Evolutionary conservation across 2,888 invertebrate species (phyloP).

Genomic region (Ferdinandea cuprea): DNA sequence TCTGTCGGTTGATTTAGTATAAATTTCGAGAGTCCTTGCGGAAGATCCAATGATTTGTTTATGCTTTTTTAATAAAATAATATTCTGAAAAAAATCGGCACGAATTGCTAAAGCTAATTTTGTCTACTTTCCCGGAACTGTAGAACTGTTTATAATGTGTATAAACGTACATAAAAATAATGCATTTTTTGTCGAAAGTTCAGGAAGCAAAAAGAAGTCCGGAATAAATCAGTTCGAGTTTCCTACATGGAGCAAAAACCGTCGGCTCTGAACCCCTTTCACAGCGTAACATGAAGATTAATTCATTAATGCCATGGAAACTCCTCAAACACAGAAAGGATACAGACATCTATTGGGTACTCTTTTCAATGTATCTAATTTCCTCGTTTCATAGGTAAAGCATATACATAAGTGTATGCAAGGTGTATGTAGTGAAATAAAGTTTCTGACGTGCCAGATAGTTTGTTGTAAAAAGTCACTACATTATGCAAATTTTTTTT

Average conservation of each 20-base stretch:
- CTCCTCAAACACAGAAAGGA: not conserved
- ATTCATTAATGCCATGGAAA: constrained; percentile 20
- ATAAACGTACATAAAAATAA: too few species aligned
- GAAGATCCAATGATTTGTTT: too few species aligned
- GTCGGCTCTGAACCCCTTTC: not conserved
- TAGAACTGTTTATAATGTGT: too few species aligned
- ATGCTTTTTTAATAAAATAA: too few species aligned
- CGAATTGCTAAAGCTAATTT: too few species aligned
- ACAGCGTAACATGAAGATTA: constrained; percentile 4
- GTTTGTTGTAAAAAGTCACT: constrained; percentile 47
- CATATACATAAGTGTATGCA: constrained; percentile 27
- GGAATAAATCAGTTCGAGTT: not conserved
- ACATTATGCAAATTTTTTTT: constrained; percentile 47
- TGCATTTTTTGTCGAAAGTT: not conserved
- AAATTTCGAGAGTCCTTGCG: too few species aligned
- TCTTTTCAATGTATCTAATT: constrained; percentile 43
- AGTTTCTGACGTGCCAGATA: constrained; percentile 34
- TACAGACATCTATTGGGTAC: constrained; percentile 9
- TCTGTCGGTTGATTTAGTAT: too few species aligned
- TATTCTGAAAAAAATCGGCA: too few species aligned
- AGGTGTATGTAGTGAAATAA: not conserved
- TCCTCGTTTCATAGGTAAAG: constrained; percentile 27
- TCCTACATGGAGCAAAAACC: not conserved
- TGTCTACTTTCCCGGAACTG: too few species aligned
- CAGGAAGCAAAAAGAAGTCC: not conserved